Conservation (phyloP, 2,888 invertebrate species). For the Drosophila histrio region DNA sequence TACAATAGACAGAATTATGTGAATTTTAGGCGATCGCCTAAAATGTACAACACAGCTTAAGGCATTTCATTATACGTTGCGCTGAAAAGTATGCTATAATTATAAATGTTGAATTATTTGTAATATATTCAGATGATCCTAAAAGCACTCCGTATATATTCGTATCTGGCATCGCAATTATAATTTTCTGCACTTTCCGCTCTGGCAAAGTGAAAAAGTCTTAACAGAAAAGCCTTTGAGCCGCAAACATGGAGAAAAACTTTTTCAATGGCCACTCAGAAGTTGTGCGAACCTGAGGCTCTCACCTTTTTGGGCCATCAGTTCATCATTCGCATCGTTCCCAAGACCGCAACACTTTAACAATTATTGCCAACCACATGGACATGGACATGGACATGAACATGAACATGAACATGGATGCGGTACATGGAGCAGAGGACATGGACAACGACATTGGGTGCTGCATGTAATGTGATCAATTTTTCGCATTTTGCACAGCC, state of each 20-base stretch:
- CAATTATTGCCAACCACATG: constrained; percentile 76
- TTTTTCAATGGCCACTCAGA: constrained; percentile 44
- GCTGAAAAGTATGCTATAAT: no score
- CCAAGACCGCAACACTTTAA: constrained; percentile 66
- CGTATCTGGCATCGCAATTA: not conserved
- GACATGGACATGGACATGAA: constrained; percentile 32
- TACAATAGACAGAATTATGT: no score
- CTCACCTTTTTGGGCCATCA: constrained; percentile 34
- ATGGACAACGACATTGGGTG: constrained; percentile 36
- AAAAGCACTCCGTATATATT: not conserved
- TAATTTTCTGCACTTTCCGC: not conserved
- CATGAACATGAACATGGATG: constrained; percentile 33
- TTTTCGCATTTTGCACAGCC: constrained; percentile 77
- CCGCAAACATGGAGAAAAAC: constrained; percentile 23
- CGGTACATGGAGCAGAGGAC: constrained; percentile 25
- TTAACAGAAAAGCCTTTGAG: constrained; percentile 14
- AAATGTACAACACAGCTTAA: no score
- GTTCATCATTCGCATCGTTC: constrained; percentile 60
- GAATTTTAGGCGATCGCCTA: no score
- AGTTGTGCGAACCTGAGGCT: constrained; percentile 24
- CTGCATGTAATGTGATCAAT: constrained; percentile 76
- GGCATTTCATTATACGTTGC: no score
- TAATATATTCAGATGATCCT: not conserved
- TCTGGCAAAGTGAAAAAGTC: constrained; percentile 11
- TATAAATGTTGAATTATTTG: no score